Evolutionary conservation across 2,113 vertebrate species (phyloP).

Genomic region (Fulmarus glacialis): DNA sequence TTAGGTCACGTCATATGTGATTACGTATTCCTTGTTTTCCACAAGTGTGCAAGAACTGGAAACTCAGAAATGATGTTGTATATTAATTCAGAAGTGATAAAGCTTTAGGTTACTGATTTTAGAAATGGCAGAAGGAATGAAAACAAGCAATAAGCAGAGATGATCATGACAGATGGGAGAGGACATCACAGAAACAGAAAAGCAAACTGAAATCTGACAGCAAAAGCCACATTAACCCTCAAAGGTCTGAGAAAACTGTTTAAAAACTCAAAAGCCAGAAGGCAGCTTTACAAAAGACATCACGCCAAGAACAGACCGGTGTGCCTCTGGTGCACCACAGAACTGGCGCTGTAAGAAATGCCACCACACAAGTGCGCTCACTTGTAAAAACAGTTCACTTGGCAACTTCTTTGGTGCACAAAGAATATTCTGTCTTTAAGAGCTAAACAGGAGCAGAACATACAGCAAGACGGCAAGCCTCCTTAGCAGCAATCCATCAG

Average conservation of each 20-base stretch:
- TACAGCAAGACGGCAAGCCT: not conserved
- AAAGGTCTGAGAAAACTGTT: not conserved
- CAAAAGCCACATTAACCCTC: not conserved
- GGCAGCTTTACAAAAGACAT: not conserved
- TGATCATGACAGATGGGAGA: slow-evolving; percentile 8
- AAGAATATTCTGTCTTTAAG: not conserved
- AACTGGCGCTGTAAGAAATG: not conserved
- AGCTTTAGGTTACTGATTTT: slow-evolving; percentile 52
- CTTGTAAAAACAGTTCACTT: not conserved
- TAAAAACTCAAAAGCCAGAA: not conserved
- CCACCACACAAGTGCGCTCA: accelerated
- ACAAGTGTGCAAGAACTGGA: slow-evolving; percentile 71
- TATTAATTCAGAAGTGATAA: slow-evolving; percentile 56
- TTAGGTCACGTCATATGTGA: slow-evolving; percentile 57
- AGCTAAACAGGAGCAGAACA: not conserved
- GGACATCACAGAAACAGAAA: slow-evolving; percentile 31
- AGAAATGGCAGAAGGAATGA: slow-evolving; percentile 59
- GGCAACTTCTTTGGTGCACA: too few relatives aligned
- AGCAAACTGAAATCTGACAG: not conserved
- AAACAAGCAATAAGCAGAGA: slow-evolving; percentile 67
- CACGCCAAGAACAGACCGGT: accelerated
- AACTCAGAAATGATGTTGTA: slow-evolving; percentile 62
- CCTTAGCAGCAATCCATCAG: not conserved
- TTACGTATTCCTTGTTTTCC: slow-evolving; percentile 67
- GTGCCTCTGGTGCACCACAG: accelerated